Conservation (phyloP, 2,113 vertebrate genomes). For the Corvus hawaiiensis region DNA sequence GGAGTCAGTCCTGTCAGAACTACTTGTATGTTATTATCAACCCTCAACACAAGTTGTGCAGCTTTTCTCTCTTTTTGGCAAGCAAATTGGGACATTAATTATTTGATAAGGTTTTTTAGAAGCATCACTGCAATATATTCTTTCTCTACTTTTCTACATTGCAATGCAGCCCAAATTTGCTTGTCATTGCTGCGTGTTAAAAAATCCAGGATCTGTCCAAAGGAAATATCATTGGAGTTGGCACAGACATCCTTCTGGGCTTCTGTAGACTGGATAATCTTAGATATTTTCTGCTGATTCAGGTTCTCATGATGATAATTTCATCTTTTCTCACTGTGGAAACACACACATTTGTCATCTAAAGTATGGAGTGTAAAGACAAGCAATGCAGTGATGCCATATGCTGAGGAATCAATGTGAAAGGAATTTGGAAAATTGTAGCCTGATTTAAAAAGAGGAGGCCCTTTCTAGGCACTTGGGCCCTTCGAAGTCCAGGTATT, state of each 20-base stretch:
- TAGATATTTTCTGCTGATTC: conserved; percentile 7
- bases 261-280: neutral
- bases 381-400: neutral
- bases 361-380: neutral
- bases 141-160: neutral
- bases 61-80: neutral
- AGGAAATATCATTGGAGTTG: neutral
- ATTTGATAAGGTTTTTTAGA: neutral
- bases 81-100: neutral
- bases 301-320: neutral
- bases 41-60: neutral
- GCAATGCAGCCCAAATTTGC: neutral
- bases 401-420: neutral
- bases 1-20: neutral
- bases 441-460: neutral
- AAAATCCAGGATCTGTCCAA: neutral
- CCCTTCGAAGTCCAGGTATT: neutral
- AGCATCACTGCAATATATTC: neutral
- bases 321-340: neutral
- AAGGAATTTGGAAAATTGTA: neutral
- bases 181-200: neutral
- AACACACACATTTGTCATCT: neutral
- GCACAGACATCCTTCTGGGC: neutral
- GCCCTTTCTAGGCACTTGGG: neutral
- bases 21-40: neutral